Evolutionary conservation across 2,797 vertebrate genomes (phyloP).

Genomic region (Anomalospiza imberbis): DNA sequence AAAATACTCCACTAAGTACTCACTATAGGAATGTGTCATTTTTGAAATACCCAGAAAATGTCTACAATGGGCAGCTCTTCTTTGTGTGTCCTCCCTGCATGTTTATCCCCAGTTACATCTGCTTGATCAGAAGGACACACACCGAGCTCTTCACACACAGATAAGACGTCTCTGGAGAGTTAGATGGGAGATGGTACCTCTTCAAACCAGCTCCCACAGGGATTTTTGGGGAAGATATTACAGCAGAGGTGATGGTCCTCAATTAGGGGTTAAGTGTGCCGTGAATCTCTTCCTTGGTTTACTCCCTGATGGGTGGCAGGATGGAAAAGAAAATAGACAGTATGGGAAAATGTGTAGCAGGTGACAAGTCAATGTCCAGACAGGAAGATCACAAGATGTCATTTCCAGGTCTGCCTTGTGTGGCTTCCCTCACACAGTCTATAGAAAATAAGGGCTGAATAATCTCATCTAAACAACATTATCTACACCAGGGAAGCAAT

Average conservation of each 20-base stretch:
- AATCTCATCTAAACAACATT: background rate
- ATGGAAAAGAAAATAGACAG: background rate
- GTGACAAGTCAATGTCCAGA: background rate
- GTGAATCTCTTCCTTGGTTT: background rate
- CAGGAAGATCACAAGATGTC: background rate
- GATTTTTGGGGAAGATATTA: background rate
- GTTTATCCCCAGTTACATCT: background rate
- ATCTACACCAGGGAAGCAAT: background rate
- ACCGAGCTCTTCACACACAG: background rate
- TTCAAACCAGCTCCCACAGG: background rate
- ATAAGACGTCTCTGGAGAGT: background rate
- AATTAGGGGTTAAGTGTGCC: background rate
- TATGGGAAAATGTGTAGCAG: background rate
- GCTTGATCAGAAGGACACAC: background rate
- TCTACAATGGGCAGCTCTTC: fast-evolving
- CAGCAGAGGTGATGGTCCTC: background rate
- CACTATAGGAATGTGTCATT: background rate
- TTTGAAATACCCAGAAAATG: background rate
- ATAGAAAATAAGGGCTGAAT: background rate
- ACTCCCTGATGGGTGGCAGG: background rate
- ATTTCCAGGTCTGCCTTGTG: background rate
- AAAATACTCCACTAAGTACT: background rate
- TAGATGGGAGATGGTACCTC: background rate
- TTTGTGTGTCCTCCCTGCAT: background rate
- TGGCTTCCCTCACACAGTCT: background rate